Conservation (phyloP, 2,113 vertebrate genomes). For the Spea bombifrons region DNA sequence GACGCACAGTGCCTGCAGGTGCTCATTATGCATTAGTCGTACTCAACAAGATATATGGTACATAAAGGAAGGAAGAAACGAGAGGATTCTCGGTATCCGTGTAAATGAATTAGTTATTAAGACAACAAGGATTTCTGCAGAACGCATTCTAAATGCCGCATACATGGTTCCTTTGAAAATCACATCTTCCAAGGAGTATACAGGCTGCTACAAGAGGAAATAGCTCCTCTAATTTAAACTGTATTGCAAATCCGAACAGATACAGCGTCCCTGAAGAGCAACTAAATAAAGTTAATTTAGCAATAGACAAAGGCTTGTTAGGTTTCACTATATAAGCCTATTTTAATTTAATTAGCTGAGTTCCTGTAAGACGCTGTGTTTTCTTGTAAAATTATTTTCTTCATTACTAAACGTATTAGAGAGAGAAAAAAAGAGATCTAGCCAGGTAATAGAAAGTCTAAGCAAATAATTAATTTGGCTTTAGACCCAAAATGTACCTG, state of each 20-base stretch:
- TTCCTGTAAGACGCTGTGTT: conserved; percentile 5
- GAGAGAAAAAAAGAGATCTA: background rate
- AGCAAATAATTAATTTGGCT: conserved; percentile 57
- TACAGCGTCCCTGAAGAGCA: conserved; percentile 21
- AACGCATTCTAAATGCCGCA: conserved; percentile 28
- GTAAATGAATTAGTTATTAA: conserved; percentile 51
- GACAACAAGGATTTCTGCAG: conserved; percentile 46
- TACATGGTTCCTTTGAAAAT: conserved; percentile 20
- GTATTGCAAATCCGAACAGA: conserved; percentile 11
- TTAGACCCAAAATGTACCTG: conserved; percentile 50
- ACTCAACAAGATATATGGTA: conserved; percentile 57
- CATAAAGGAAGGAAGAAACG: conserved; percentile 52
- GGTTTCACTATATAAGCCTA: conserved; percentile 7
- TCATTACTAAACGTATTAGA: background rate
- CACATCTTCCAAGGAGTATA: background rate
- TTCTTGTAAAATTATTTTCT: background rate
- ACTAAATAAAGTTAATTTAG: conserved; percentile 22
- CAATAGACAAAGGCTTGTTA: conserved; percentile 8
- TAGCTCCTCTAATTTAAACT: conserved; percentile 15
- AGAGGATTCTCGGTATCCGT: conserved; percentile 53
- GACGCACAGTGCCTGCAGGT: conserved; percentile 53
- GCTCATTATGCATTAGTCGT: conserved; percentile 59
- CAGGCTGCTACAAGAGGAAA: conserved; percentile 7
- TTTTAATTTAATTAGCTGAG: conserved; percentile 26
- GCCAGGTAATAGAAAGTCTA: conserved; percentile 51